Evolutionary conservation across 2,888 invertebrate species (phyloP), one percentile per base, ranked within the genome.

Genomic region (Leistus spinibarbis): DNA sequence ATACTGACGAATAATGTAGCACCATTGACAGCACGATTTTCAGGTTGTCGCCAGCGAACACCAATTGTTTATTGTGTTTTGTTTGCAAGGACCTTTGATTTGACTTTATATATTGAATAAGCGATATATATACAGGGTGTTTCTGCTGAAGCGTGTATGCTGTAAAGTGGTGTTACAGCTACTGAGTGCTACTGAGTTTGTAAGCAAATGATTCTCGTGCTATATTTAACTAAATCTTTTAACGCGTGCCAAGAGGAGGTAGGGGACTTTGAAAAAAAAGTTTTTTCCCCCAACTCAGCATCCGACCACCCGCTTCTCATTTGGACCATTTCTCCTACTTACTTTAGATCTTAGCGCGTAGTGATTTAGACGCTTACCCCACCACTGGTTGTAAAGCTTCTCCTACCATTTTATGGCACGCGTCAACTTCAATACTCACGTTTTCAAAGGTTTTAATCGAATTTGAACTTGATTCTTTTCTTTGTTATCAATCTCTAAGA

Each of bases 161-260:
- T 60, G 17, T 19, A 71, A 54, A 57, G 60, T 54, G 54, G 63
- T 71, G 53, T 69, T 56, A 16, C 54, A 54, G 63, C 54, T 62
- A 62, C 57, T 72, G 64, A 72, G 27, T 71, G 22, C 17, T 17
- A 69, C 65, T 54, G 60, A 57, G 54, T 62, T 23, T 23, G 24
- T 23, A 9, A 64, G 24, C 54, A 40, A 69, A 57, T 72, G 40
- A 17, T 56, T 54, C 66, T 83, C 84, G 84, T 84, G 84, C 86
- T 86, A 86, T 85, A 85, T 86, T 86, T 85, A 85, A 40, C 81
- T 82, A 82, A 82, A 82, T 83, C 80, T 83, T 40, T 40, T 81
- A 84, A 84, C 85, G 85, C 85, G 86, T 86, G 86, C 86, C 86
- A 86, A 85, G 83, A 82, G 82, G 83, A 82, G 80, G 81, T 80